Conservation (phyloP, 1,140 invertebrate species). For the Mya arenaria region DNA sequence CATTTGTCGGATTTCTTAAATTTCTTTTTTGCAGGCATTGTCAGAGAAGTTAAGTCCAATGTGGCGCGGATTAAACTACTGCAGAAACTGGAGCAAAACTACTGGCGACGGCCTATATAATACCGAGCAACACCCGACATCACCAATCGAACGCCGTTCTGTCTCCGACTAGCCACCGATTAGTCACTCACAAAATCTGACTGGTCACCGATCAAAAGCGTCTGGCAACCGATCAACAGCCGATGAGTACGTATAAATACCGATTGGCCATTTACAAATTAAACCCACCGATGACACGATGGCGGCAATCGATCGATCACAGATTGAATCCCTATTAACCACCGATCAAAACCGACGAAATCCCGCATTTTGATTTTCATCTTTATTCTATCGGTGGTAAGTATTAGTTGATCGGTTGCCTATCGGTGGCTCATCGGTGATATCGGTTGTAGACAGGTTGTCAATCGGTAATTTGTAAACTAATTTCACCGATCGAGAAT, state of each 20-base stretch:
- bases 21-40: slow-evolving; percentile 10
- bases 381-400: no score
- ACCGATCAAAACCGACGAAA: no score
- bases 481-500: no score
- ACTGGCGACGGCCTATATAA: neutral
- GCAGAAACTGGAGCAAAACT: neutral
- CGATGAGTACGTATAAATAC: neutral
- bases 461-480: no score
- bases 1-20: slow-evolving; percentile 30
- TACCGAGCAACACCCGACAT: neutral
- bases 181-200: no score
- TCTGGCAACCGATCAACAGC: neutral
- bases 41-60: neutral
- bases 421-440: no score
- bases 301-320: neutral
- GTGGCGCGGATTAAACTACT: neutral
- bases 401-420: no score
- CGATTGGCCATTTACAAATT: neutral
- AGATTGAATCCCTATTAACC: no score
- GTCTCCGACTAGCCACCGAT: neutral
- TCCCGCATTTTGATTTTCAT: no score
- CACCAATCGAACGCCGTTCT: neutral
- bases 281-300: slow-evolving; percentile 2
- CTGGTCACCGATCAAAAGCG: neutral
- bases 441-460: no score